phyloP scores from a whole-genome alignment of 2,888 invertebrate genomes.

The Dolomedes plantarius region DNA sequence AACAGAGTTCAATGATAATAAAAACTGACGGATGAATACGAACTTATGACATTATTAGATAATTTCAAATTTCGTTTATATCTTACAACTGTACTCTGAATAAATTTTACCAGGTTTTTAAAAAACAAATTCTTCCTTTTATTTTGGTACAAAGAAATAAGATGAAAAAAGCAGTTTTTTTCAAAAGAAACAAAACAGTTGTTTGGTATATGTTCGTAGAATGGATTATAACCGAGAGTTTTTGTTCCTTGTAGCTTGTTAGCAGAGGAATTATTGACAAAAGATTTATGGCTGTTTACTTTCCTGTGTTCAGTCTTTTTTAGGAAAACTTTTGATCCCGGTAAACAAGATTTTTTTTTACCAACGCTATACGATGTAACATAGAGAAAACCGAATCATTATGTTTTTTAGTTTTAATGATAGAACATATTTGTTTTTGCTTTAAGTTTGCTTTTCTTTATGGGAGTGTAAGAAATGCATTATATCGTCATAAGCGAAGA shows the following conservation, averaged over 20 bases:
- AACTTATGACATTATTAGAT: too few relatives aligned
- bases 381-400: too few relatives aligned
- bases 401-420: too few relatives aligned
- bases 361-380: too few relatives aligned
- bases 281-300: constrained; percentile 9
- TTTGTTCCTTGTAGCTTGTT: constrained; percentile 6
- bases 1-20: too few relatives aligned
- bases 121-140: neutral
- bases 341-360: constrained; percentile 16
- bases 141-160: neutral
- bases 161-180: neutral
- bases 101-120: neutral
- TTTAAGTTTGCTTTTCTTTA: too few relatives aligned
- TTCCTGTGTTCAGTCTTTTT: neutral
- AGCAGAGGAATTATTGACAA: constrained; percentile 7
- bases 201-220: neutral
- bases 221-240: constrained; percentile 1
- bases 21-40: too few relatives aligned
- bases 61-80: too few relatives aligned
- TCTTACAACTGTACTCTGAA: neutral
- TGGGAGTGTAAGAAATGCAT: too few relatives aligned
- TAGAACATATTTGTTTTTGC: too few relatives aligned
- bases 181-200: neutral
- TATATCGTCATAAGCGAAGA: too few relatives aligned
- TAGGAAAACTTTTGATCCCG: neutral